Evolutionary conservation across 2,888 invertebrate genomes (phyloP).

Genomic region (Cylloceria caligata): DNA sequence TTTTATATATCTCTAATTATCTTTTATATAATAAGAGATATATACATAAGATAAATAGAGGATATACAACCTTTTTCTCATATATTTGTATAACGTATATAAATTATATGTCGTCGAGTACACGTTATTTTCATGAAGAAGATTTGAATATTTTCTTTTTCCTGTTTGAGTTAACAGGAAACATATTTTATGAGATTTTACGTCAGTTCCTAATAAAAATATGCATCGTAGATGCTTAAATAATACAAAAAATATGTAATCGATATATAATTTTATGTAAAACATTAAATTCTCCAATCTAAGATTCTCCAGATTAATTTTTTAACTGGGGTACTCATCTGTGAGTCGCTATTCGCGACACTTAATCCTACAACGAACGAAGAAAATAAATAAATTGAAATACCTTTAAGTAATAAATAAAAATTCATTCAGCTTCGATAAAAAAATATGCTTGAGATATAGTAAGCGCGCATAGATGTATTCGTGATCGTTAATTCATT

Average conservation of each 20-base stretch:
- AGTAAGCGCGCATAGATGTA: conserved; percentile 16
- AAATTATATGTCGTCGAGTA: too few relatives aligned
- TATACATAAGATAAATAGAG: too few relatives aligned
- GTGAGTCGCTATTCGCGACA: background rate
- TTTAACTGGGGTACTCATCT: background rate
- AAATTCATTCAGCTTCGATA: conserved; percentile 1
- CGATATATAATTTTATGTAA: background rate
- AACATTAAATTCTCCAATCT: background rate
- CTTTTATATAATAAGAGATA: too few relatives aligned
- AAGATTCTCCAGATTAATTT: conserved; percentile 1
- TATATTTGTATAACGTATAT: too few relatives aligned
- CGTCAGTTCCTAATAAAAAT: conserved; percentile 3
- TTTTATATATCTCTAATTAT: too few relatives aligned
- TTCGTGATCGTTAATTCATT: conserved; percentile 29
- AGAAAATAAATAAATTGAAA: conserved; percentile 9
- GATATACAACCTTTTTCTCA: too few relatives aligned
- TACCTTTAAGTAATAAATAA: background rate
- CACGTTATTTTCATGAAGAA: too few relatives aligned
- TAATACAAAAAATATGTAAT: background rate
- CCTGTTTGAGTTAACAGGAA: too few relatives aligned
- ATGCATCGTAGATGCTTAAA: background rate
- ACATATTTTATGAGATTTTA: background rate
- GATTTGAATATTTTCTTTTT: too few relatives aligned
- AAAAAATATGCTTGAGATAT: conserved; percentile 7
- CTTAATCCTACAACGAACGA: conserved; percentile 7